These are phyloP conservation scores for Pseudorectes ferrugineus DNA, from an alignment of 2,113 vertebrate genomes.

Conservation along the genomic window DNA sequence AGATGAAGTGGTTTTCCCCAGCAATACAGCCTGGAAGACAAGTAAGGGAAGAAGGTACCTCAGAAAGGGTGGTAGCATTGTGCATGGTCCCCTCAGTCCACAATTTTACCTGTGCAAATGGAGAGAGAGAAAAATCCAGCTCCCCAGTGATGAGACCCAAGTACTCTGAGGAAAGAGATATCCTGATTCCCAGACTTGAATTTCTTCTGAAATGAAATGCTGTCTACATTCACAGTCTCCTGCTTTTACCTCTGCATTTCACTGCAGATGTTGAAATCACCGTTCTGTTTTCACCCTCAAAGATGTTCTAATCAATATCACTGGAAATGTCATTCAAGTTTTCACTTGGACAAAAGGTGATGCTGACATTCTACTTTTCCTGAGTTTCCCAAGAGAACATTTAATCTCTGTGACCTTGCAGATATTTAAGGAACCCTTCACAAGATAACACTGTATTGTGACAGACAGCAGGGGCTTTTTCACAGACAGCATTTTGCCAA, in stretches of 20 bases:
- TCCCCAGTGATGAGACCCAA: neutral
- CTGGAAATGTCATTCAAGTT: conserved; percentile 66
- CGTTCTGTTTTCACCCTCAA: conserved; percentile 18
- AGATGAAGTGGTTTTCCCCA: neutral
- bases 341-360: conserved; percentile 45
- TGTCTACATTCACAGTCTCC: neutral
- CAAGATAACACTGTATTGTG: conserved; percentile 35
- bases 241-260: neutral
- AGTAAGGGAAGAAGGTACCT: neutral
- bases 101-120: neutral
- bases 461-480: conserved; percentile 44
- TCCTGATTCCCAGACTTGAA: neutral
- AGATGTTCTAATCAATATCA: conserved; percentile 51
- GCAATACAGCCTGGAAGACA: neutral
- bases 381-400: conserved; percentile 48
- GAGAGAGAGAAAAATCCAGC: neutral
- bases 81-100: neutral
- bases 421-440: conserved; percentile 63
- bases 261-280: conserved; percentile 24
- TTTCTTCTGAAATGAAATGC: neutral
- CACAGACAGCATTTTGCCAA: conserved; percentile 38
- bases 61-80: neutral
- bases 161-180: neutral
- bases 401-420: conserved; percentile 68
- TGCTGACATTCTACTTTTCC: conserved; percentile 68